These are phyloP conservation scores for Mesembrinibis cayennensis DNA, from an alignment of 2,113 vertebrate genomes.

Conservation along the genomic window DNA sequence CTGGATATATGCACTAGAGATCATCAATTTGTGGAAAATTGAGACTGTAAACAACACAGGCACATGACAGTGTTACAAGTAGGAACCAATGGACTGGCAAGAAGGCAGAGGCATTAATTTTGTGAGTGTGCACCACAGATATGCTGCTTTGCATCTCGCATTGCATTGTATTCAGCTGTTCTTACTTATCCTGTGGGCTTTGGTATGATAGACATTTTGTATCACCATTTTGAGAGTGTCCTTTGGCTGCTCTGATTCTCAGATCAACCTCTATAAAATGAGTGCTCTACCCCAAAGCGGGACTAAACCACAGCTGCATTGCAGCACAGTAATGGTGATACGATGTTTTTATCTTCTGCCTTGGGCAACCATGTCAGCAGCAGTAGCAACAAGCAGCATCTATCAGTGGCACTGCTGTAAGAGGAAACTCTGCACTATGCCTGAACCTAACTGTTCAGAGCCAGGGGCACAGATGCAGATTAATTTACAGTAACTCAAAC, in stretches of 20 bases:
- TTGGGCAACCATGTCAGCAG: not conserved
- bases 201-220: not conserved
- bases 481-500: not conserved
- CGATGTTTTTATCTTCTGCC: not conserved
- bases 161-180: not conserved
- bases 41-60: not conserved
- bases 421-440: not conserved
- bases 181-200: not conserved
- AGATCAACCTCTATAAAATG: not conserved
- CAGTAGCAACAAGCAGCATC: not conserved
- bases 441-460: not conserved
- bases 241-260: not conserved
- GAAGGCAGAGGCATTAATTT: not conserved
- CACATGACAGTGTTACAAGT: not conserved
- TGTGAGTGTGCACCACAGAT: not conserved
- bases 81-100: not conserved
- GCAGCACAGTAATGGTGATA: not conserved
- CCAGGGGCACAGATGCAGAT: not conserved
- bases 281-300: not conserved
- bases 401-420: not conserved
- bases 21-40: not conserved
- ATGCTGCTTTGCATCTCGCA: accelerated
- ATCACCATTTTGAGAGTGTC: not conserved
- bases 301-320: not conserved
- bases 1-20: not conserved